Evolutionary conservation across 2,113 vertebrate genomes (phyloP).

Genomic region (Dunckerocampus dactyliophorus): DNA sequence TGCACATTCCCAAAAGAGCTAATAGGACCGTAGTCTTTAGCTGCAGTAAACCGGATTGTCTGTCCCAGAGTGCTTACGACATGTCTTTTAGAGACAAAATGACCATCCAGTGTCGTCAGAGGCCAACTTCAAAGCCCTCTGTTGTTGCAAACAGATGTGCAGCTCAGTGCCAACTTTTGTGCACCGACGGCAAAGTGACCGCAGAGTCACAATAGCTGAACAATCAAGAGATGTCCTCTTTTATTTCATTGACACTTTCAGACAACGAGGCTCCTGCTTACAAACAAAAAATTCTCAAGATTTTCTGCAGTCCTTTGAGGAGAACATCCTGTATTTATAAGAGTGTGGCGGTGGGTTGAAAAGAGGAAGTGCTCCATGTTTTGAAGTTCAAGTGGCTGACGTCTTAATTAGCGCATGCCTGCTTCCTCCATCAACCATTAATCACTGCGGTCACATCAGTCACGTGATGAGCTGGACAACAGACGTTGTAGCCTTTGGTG

Average conservation of each 20-base stretch:
- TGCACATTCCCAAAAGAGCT: not conserved
- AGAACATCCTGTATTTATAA: constrained; percentile 52
- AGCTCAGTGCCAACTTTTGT: constrained; percentile 26
- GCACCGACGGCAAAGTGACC: constrained; percentile 27
- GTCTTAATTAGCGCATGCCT: constrained; percentile 46
- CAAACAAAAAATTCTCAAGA: not conserved
- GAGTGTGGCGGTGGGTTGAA: constrained; percentile 23
- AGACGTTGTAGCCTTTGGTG: constrained; percentile 43
- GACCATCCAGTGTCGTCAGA: constrained; percentile 20
- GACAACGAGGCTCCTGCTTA: not conserved
- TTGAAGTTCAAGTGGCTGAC: constrained; percentile 64
- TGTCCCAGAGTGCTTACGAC: constrained; percentile 1
- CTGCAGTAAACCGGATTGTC: constrained; percentile 9
- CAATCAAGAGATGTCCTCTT: constrained; percentile 45
- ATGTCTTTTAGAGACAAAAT: constrained; percentile 26
- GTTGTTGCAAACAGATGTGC: constrained; percentile 53
- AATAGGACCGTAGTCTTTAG: not conserved
- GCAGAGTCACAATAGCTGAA: constrained; percentile 31
- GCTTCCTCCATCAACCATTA: constrained; percentile 53
- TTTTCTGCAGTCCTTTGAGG: constrained; percentile 25
- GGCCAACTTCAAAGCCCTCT: constrained; percentile 35
- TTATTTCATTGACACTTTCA: constrained; percentile 3
- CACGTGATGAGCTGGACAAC: constrained; percentile 44
- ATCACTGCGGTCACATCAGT: constrained; percentile 34
- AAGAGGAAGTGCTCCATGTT: constrained; percentile 46